Percentiles rank a stretch among this genome's conserved stretches.
These are phyloP conservation scores for Brachylomia viminalis DNA, from an alignment of 2,888 invertebrate genomes.

Conservation along the genomic window DNA sequence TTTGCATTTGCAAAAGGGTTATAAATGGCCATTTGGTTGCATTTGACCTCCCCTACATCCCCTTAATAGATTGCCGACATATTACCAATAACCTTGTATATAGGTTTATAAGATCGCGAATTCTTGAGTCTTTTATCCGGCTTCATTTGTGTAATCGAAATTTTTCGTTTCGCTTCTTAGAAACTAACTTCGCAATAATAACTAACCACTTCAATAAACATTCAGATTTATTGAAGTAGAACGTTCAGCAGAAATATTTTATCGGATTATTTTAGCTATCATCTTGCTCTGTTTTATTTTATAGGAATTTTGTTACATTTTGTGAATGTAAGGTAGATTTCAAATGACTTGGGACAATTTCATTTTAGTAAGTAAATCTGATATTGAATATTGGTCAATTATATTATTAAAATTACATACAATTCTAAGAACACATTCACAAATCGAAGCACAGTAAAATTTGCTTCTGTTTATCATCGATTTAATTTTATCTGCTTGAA, in stretches of 20 bases:
- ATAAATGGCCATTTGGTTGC: too few relatives aligned
- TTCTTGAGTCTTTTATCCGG: neutral
- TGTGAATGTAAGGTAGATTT: neutral
- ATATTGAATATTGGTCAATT: neutral
- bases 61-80: too few relatives aligned
- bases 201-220: slow-evolving; percentile 35
- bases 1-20: too few relatives aligned
- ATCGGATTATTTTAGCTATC: neutral
- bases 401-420: neutral
- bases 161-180: slow-evolving; percentile 15
- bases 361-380: neutral
- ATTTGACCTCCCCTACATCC: too few relatives aligned
- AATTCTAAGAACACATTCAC: too few relatives aligned
- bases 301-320: neutral
- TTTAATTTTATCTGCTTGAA: neutral
- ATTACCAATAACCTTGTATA: too few relatives aligned
- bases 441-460: neutral
- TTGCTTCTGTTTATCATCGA: neutral
- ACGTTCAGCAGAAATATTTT: neutral
- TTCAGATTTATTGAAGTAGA: slow-evolving; percentile 21
- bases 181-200: slow-evolving; percentile 18
- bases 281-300: neutral
- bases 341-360: neutral
- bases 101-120: neutral
- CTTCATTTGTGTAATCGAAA: slow-evolving; percentile 12